phyloP scores from a whole-genome alignment of 1,140 invertebrate genomes.

The Drosophila arizonae region DNA sequence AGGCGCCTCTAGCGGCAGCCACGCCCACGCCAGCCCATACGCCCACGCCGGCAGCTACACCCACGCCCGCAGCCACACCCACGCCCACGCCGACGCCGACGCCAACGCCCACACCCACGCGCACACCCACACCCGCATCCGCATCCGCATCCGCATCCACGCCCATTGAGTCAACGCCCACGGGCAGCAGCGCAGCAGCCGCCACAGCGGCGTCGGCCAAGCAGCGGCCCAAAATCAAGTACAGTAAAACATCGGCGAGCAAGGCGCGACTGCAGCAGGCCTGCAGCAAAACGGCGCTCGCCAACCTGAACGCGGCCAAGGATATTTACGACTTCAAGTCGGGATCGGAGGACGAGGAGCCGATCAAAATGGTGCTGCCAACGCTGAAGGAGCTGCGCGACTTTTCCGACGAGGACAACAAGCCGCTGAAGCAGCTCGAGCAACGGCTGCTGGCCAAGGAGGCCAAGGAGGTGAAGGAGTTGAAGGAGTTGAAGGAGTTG shows the following conservation, averaged over 20 bases:
- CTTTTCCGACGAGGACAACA: constrained; percentile 79
- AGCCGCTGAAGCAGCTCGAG: constrained; percentile 53
- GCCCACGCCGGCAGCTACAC: constrained; percentile 7
- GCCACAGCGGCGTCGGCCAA: constrained; percentile 19
- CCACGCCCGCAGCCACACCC: constrained; percentile 1
- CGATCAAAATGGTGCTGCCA: constrained; percentile 79
- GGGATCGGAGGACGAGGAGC: constrained; percentile 77
- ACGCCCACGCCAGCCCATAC: not conserved
- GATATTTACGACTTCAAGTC: constrained; percentile 81
- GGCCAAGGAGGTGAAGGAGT: too few relatives aligned
- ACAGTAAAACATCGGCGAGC: constrained; percentile 61
- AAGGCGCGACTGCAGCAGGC: constrained; percentile 59
- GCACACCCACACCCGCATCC: constrained; percentile 16
- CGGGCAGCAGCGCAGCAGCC: constrained; percentile 7
- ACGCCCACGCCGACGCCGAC: not conserved
- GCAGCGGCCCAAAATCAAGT: constrained; percentile 67
- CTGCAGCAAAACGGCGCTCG: constrained; percentile 21
- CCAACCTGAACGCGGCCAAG: constrained; percentile 30
- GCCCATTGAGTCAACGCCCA: constrained; percentile 16
- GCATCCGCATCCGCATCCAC: not conserved
- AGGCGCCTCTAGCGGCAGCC: constrained; percentile 4
- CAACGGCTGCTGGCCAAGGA: constrained; percentile 5
- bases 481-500: not conserved
- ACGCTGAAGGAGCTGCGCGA: constrained; percentile 72
- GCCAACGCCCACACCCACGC: constrained; percentile 5